Percentiles rank a stretch among this genome's conserved stretches.
phyloP scores from a whole-genome alignment of 2,797 vertebrate species.

The Sparidentex hasta region DNA sequence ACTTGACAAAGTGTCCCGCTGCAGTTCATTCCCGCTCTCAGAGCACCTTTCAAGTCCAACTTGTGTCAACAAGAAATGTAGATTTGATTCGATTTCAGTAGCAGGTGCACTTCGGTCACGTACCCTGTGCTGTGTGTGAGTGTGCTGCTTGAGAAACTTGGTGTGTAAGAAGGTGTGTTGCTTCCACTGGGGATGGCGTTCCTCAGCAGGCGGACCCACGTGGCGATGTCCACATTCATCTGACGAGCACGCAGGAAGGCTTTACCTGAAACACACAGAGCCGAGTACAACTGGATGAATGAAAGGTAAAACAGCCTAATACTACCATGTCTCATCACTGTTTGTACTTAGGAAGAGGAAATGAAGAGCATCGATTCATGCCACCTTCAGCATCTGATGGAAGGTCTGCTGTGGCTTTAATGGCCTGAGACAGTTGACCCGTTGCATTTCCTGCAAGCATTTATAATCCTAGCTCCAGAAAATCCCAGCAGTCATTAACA shows the following conservation, averaged over 20 bases:
- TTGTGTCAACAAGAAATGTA: not conserved
- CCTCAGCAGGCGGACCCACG: slow-evolving; percentile 96
- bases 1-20: not conserved
- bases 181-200: slow-evolving; percentile 91
- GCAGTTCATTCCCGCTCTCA: not conserved
- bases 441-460: slow-evolving; percentile 29
- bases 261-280: slow-evolving; percentile 85
- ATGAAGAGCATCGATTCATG: not conserved
- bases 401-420: slow-evolving; percentile 14
- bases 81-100: not conserved
- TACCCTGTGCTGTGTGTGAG: slow-evolving; percentile 64
- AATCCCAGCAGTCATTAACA: slow-evolving; percentile 26
- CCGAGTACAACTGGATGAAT: not conserved
- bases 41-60: not conserved
- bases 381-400: not conserved
- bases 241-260: slow-evolving; percentile 95
- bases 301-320: not conserved
- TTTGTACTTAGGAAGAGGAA: not conserved
- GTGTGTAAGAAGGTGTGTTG: slow-evolving; percentile 64
- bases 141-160: slow-evolving; percentile 61
- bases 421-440: slow-evolving; percentile 2
- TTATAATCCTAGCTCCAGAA: slow-evolving; percentile 22
- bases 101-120: not conserved
- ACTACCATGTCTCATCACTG: not conserved
- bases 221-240: slow-evolving; percentile 97